These are phyloP conservation scores for Meda fulgida DNA, from an alignment of 2,797 vertebrate species.

Conservation along the genomic window DNA sequence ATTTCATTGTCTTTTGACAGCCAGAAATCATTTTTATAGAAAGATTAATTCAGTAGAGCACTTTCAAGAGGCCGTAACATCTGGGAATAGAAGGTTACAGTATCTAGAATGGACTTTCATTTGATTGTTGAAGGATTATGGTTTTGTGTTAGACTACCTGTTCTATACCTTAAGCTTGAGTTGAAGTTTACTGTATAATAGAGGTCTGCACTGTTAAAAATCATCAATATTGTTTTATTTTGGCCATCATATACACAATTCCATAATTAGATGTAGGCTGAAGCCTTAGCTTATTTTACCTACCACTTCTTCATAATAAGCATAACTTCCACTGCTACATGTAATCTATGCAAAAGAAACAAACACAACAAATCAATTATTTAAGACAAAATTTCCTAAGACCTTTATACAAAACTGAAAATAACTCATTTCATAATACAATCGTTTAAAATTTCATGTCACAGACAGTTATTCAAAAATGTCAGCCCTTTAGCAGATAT, in stretches of 20 bases:
- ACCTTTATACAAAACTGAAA: too few species aligned
- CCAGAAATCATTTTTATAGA: not conserved
- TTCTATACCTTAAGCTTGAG: not conserved
- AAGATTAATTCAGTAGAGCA: not conserved
- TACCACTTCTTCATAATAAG: not conserved
- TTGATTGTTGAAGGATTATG: not conserved
- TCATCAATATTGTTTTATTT: not conserved
- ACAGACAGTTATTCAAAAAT: too few species aligned
- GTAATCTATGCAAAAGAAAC: too few species aligned
- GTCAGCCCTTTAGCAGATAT: too few species aligned
- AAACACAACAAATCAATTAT: too few species aligned
- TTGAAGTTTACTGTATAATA: not conserved
- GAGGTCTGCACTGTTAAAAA: not conserved
- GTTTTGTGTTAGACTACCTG: not conserved
- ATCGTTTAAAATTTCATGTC: too few species aligned
- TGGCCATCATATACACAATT: not conserved
- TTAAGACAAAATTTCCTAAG: too few species aligned
- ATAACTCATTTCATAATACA: too few species aligned
- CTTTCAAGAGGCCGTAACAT: not conserved
- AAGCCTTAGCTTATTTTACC: not conserved
- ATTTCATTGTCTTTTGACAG: not conserved
- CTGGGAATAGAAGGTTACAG: not conserved
- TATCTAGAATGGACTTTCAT: not conserved
- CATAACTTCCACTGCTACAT: too few species aligned
- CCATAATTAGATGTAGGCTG: not conserved